Evolutionary conservation across 2,113 vertebrate genomes (phyloP), one percentile per base, ranked within the genome.

Genomic region (Trachemys scripta): DNA sequence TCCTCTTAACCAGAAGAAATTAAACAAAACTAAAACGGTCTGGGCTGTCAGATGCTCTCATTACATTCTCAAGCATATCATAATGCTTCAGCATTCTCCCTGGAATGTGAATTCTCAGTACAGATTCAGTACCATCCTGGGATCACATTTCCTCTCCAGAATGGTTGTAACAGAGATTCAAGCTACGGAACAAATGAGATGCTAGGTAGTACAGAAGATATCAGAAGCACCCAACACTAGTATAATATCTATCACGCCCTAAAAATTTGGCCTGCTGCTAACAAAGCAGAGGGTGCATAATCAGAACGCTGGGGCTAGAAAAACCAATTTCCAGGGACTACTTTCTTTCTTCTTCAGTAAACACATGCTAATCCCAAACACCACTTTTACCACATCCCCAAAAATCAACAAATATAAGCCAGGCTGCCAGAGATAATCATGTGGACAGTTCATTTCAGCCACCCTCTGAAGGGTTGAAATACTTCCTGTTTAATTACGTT

Each of bases 401-500:
- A 81, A 86, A 82, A 91, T 31, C 72, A 83, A 87, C 83, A 75
- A 65, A 20, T n/a, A 42, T 49, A 72, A 49, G 12, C 78, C 76
- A 95, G 25, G 14, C 72, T 88, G 80, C 59, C 84, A 95, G 83
- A 94, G 93, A 91, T 69, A 84, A 81, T 54, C 88, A 93, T 78
- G 49, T 4, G 76, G 80, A 89, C 27, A 16, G 56, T 45, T 89
- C 94, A 90, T 84, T 96, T 84, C 56, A 96, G 88, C 69, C 90
- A 96, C 42, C 69, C 45, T 50, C 89, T 76, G 4, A 93, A 85
- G 38, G 93, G 89, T 84, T 96, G 91, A 96, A 97, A 95, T 97
- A 97, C 96, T 98, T 98, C 97, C 98, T 97, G 92, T 95, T 97
- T 95, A 76, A 91, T 82, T 84, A 97, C 93, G 81, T 80, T 93